A percentile compares a stretch with the other conserved stretches of the same genome.
These are phyloP conservation scores for Lasioglossum villosulum DNA, from an alignment of 2,888 invertebrate genomes.

Conservation along the genomic window DNA sequence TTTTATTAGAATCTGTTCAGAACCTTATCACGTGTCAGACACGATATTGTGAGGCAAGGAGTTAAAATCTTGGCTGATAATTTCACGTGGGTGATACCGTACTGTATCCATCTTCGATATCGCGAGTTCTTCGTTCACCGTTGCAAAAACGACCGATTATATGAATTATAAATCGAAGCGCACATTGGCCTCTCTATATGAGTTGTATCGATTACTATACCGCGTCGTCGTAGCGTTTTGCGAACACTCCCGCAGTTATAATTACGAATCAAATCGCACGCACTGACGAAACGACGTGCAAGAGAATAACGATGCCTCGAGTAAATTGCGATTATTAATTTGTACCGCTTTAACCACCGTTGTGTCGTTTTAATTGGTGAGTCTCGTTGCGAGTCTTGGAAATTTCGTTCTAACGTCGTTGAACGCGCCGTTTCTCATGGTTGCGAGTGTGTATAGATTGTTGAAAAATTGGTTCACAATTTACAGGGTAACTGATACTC, in stretches of 20 bases:
- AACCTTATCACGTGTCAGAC: no score
- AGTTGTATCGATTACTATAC: constrained; percentile 42
- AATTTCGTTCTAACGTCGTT: neutral
- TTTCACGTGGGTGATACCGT: no score
- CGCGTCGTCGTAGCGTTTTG: constrained; percentile 41
- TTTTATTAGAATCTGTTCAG: no score
- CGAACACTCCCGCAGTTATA: constrained; percentile 24
- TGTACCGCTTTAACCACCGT: constrained; percentile 29
- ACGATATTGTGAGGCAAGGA: no score
- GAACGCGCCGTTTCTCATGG: neutral
- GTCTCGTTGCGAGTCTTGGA: neutral
- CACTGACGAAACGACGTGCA: constrained; percentile 24
- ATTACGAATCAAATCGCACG: constrained; percentile 56
- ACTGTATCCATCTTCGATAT: constrained; percentile 7
- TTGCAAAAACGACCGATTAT: constrained; percentile 24
- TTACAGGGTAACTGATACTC: neutral
- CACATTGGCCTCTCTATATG: constrained; percentile 65
- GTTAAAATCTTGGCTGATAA: no score
- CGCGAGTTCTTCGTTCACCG: constrained; percentile 16
- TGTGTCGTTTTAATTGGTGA: constrained; percentile 22
- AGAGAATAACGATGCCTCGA: neutral
- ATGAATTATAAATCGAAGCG: constrained; percentile 48
- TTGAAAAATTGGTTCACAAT: neutral
- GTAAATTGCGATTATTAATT: constrained; percentile 38
- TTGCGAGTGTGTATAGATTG: neutral